Evolutionary conservation across 2,797 vertebrate genomes (phyloP).

Genomic region (Danio albolineatus): DNA sequence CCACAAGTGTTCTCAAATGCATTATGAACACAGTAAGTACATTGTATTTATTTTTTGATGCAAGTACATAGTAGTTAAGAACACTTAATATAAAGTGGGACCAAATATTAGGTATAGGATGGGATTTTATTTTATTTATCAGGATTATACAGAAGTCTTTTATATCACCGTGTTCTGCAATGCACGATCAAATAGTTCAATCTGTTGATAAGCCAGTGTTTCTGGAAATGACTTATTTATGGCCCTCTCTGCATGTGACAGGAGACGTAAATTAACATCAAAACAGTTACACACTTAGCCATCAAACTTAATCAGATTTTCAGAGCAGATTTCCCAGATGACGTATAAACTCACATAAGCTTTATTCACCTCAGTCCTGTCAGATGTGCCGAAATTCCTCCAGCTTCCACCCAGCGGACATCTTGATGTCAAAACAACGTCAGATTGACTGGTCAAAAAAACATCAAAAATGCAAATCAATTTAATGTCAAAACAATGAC

Average conservation of each 20-base stretch:
- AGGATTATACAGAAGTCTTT: not conserved
- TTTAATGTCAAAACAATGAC: no score
- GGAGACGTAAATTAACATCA: not conserved
- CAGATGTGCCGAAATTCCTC: not conserved
- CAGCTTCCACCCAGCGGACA: constrained; percentile 6
- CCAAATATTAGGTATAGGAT: no score
- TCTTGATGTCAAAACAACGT: no score
- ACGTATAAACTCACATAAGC: constrained; percentile 4
- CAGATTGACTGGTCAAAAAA: no score
- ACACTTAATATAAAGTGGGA: no score
- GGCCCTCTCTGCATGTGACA: not conserved
- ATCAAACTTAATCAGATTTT: not conserved
- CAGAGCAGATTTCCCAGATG: constrained; percentile 8
- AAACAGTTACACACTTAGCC: not conserved
- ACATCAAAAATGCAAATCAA: no score
- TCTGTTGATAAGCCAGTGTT: not conserved
- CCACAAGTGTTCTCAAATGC: no score
- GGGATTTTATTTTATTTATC: not conserved
- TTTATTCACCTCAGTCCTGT: constrained; percentile 8
- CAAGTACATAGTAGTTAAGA: no score
- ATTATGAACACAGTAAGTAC: no score
- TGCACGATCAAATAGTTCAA: not conserved
- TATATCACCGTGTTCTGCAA: no score
- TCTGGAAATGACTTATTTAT: not conserved
- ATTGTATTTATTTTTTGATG: no score